Evolutionary conservation across 1,140 invertebrate genomes (phyloP).

Genomic region (Drosophila neocordata): DNA sequence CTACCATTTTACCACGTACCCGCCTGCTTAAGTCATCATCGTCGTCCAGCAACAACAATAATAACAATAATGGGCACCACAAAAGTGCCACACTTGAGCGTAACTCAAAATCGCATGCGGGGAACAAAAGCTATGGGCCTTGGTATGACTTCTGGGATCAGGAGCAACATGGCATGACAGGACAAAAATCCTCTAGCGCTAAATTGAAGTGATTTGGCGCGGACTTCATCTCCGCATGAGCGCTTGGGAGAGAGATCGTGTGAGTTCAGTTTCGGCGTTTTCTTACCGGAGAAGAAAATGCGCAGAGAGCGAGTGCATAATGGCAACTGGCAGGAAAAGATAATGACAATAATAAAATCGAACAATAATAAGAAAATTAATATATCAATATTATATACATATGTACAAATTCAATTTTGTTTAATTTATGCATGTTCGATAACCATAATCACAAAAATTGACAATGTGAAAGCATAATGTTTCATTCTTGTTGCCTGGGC

Average conservation of each 20-base stretch:
- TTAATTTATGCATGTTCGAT: slow-evolving; percentile 2
- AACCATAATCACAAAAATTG: not conserved
- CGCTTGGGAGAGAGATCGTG: slow-evolving; percentile 59
- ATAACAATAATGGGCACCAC: slow-evolving; percentile 58
- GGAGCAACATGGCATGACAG: slow-evolving; percentile 67
- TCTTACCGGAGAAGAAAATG: slow-evolving; percentile 74
- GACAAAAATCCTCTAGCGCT: slow-evolving; percentile 50
- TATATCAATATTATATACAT: not conserved
- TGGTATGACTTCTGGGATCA: slow-evolving; percentile 94
- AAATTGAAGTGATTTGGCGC: slow-evolving; percentile 82
- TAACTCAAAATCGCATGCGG: slow-evolving; percentile 64
- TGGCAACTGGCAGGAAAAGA: not conserved
- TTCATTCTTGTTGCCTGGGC: slow-evolving; percentile 3
- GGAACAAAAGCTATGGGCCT: slow-evolving; percentile 89
- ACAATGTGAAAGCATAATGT: slow-evolving; percentile 1
- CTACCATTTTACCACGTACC: slow-evolving; percentile 87
- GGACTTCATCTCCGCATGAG: no score
- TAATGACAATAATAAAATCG: not conserved
- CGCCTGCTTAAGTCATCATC: slow-evolving; percentile 84
- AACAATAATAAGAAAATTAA: no score
- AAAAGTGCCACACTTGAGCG: slow-evolving; percentile 70
- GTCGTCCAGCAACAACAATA: slow-evolving; percentile 56
- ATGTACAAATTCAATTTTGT: not conserved
- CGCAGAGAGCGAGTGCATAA: slow-evolving; percentile 43
- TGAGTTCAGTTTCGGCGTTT: slow-evolving; percentile 76